A percentile compares a stretch with the other conserved stretches of the same genome.
Evolutionary conservation across 2,888 invertebrate species (phyloP).

Genomic region (Meliscaeva auricollis): DNA sequence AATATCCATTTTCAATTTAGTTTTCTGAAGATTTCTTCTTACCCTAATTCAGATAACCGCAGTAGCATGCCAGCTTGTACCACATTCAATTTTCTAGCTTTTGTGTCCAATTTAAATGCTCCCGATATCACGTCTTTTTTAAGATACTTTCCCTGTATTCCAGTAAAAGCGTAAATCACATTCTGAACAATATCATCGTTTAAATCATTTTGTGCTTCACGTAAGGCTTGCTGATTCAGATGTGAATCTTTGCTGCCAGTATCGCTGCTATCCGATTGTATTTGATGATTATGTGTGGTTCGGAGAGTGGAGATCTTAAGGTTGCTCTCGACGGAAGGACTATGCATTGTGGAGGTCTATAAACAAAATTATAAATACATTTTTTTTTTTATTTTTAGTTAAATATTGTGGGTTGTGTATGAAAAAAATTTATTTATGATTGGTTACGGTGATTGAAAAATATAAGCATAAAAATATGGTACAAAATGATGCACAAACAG

Average conservation of each 20-base stretch:
- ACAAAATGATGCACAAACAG: no score
- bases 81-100: slow-evolving; percentile 84
- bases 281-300: slow-evolving; percentile 41
- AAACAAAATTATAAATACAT: no score
- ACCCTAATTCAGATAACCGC: slow-evolving; percentile 93
- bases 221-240: slow-evolving; percentile 35
- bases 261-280: slow-evolving; percentile 76
- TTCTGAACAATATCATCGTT: slow-evolving; percentile 88
- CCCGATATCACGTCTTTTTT: slow-evolving; percentile 87
- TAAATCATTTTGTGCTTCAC: slow-evolving; percentile 54
- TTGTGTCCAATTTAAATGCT: slow-evolving; percentile 87
- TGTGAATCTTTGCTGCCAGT: slow-evolving; percentile 61
- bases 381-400: no score
- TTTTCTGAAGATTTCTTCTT: slow-evolving; percentile 81
- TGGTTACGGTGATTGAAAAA: no score
- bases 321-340: slow-evolving; percentile 22
- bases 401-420: background rate
- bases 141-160: slow-evolving; percentile 92
- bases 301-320: slow-evolving; percentile 57
- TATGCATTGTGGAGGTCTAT: slow-evolving; percentile 17
- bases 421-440: no score
- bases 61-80: slow-evolving; percentile 88
- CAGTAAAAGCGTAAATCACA: slow-evolving; percentile 94
- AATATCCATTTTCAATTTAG: background rate
- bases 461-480: no score